Conservation (phyloP, 1,140 invertebrate genomes). For the Vanessa atalanta region DNA sequence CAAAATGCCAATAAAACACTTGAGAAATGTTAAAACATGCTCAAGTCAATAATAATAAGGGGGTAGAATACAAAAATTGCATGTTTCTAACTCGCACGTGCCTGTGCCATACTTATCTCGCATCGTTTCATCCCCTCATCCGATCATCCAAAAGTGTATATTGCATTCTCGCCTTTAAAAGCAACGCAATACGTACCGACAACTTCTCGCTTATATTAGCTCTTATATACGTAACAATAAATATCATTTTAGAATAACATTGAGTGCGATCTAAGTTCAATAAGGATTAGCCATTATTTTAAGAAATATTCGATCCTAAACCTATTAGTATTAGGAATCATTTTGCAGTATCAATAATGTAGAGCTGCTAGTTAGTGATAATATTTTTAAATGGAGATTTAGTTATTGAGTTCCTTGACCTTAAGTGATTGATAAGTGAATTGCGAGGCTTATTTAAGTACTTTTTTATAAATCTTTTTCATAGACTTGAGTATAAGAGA, state of each 20-base stretch:
- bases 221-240: not conserved
- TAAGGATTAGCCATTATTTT: not conserved
- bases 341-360: not conserved
- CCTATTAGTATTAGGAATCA: not conserved
- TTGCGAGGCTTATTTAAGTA: not conserved
- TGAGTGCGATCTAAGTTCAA: not conserved
- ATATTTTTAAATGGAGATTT: constrained; percentile 21
- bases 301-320: not conserved
- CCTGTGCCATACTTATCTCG: constrained; percentile 61
- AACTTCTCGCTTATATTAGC: not conserved
- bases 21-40: constrained; percentile 44
- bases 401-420: constrained; percentile 14
- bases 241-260: not conserved
- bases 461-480: not conserved
- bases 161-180: constrained; percentile 26
- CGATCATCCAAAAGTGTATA: constrained; percentile 12
- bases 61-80: constrained; percentile 62
- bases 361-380: constrained; percentile 25
- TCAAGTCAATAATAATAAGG: constrained; percentile 57
- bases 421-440: constrained; percentile 13
- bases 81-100: constrained; percentile 58
- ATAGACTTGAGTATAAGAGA: too few species aligned
- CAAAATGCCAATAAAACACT: constrained; percentile 51
- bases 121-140: constrained; percentile 59
- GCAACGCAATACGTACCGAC: not conserved